These are phyloP conservation scores for Prolemur simus DNA, from an alignment of 2,113 vertebrate genomes.

Conservation along the genomic window DNA sequence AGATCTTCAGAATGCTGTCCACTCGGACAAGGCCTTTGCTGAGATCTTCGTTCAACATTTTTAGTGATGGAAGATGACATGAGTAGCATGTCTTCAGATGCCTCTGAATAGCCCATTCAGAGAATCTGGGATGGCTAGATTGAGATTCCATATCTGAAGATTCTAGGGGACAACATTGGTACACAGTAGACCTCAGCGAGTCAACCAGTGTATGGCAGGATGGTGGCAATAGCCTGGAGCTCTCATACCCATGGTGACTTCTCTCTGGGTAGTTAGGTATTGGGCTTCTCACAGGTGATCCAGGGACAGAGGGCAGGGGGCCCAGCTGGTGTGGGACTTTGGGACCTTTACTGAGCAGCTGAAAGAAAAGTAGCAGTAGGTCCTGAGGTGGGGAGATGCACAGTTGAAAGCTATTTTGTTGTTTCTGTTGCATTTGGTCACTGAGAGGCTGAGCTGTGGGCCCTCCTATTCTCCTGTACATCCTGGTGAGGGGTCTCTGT, in stretches of 20 bases:
- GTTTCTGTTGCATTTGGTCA: neutral
- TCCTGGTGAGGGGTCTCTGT: neutral
- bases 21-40: neutral
- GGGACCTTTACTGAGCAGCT: neutral
- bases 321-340: neutral
- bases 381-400: neutral
- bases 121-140: neutral
- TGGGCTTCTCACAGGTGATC: neutral
- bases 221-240: neutral
- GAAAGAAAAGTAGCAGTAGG: neutral
- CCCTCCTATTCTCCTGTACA: neutral
- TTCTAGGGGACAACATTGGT: neutral
- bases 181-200: neutral
- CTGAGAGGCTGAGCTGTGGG: neutral
- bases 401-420: neutral
- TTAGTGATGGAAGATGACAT: neutral
- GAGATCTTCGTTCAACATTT: neutral
- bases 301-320: neutral
- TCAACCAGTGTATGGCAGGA: neutral
- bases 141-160: neutral
- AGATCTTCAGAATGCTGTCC: neutral
- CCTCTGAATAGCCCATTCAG: neutral
- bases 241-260: neutral
- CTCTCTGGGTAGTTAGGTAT: neutral
- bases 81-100: neutral